A percentile compares a stretch with the other conserved stretches of the same genome.
Conservation (phyloP, 2,113 vertebrate genomes). For the Phainopepla nitens region DNA sequence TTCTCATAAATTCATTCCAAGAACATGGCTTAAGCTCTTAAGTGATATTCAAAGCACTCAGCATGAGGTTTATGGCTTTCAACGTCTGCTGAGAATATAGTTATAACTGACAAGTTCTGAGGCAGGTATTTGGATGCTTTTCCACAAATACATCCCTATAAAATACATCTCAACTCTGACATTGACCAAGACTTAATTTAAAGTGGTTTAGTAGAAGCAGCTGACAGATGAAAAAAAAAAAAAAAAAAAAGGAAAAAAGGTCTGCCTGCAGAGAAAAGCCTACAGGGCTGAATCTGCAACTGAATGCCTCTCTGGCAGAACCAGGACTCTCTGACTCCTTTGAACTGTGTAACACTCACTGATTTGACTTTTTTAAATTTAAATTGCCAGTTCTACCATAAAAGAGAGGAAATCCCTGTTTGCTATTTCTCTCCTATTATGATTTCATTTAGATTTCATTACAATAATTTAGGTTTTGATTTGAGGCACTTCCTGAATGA, state of each 20-base stretch:
- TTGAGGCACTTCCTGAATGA: not conserved
- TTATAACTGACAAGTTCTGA: constrained; percentile 34
- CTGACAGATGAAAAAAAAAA: not conserved
- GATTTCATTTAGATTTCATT: constrained; percentile 16
- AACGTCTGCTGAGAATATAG: constrained; percentile 37
- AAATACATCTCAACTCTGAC: constrained; percentile 24
- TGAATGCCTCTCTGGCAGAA: not conserved
- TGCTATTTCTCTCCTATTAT: not conserved
- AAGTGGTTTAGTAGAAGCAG: constrained; percentile 30
- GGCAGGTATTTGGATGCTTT: constrained; percentile 48
- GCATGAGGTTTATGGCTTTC: constrained; percentile 46
- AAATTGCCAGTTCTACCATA: not conserved
- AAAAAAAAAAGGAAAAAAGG: not conserved
- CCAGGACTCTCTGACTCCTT: not conserved
- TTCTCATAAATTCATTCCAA: constrained; percentile 42
- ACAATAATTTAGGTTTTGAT: not conserved
- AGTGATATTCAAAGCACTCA: constrained; percentile 51
- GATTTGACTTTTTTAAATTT: not conserved
- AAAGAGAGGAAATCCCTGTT: not conserved
- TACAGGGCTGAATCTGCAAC: not conserved
- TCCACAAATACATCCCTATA: not conserved
- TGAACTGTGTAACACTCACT: not conserved
- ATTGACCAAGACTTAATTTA: constrained; percentile 35
- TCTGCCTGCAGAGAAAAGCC: not conserved
- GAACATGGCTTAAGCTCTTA: constrained; percentile 34